Base-by-base conservation (phyloP, 2,113 vertebrate genomes). In the Callipepla californica region DNA sequence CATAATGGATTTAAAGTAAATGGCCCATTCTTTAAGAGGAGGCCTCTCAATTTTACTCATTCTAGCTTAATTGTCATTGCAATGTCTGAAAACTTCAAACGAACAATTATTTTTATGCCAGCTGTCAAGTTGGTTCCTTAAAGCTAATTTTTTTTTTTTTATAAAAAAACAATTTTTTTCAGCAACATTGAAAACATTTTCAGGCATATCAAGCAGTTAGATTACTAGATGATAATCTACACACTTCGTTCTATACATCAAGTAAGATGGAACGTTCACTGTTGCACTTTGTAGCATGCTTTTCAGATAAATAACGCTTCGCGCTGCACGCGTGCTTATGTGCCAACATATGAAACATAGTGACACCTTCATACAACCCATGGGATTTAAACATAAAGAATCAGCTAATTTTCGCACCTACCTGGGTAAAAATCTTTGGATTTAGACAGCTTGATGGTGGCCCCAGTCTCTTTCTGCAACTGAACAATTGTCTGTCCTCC, bases 361-460 rank as follows among this genome's bases (percentile, higher is more conserved):
- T 50, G 25, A 96, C 61, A 95, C 4, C 4, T 53, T 89, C 69
- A 87, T 72, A 82, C 61, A 90, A 92, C 87, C 85, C 92, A 72
- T 67, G 77, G 75, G 89, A 97, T 79, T 96, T 80, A 88, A 94
- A 96, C 97, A 97, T 80, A 95, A 86, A 92, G 21, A 97, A 95
- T 81, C 90, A 90, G 79, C 95, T 97, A 79, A 96, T 87, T 89
- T 95, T 93, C 95, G 86, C 97, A 97, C 98, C 97, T 98, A 98
- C 98, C 98, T 98, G 98, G 98, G 88, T 98, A 98, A 98, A 98
- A 98, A 97, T 98, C 98, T 98, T 98, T 98, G 98, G 98, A 98
- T 98, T 98, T 98, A 97, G 98, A 98, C 96, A 98, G 98, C 98
- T 98, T 98, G 98, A 98, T 98, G 95, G 98, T 98, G 95, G 98